phyloP scores from a whole-genome alignment of 2,888 invertebrate species.

The Enchytraeus crypticus region DNA sequence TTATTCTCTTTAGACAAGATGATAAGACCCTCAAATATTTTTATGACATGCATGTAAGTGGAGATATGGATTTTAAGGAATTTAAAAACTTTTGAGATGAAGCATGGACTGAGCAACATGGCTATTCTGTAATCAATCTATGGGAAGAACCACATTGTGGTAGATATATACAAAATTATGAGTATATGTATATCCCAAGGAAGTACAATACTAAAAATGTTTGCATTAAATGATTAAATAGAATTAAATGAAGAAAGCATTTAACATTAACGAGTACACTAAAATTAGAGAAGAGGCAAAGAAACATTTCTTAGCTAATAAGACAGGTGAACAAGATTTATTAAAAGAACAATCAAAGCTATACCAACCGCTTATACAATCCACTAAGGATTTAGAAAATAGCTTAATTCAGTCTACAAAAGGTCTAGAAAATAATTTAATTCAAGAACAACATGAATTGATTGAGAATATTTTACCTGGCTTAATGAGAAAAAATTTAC shows the following conservation, averaged over 20 bases:
- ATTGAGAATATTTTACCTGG: too few relatives aligned
- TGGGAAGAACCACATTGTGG: neutral
- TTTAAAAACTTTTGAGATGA: neutral
- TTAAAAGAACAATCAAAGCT: neutral
- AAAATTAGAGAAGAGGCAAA: neutral
- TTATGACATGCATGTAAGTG: neutral
- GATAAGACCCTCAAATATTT: neutral
- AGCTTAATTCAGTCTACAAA: neutral
- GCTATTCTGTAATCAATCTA: neutral
- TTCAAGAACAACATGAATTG: neutral
- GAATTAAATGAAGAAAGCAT: neutral
- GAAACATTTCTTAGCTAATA: neutral
- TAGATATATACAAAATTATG: neutral
- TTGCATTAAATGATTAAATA: neutral
- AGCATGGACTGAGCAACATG: neutral
- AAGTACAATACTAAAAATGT: neutral
- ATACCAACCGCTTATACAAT: neutral
- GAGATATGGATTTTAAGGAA: neutral
- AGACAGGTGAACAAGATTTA: neutral
- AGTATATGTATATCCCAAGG: neutral
- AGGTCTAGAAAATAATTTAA: neutral
- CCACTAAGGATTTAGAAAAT: neutral
- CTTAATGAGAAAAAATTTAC: too few relatives aligned
- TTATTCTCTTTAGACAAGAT: neutral
- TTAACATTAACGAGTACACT: neutral